phyloP scores from a whole-genome alignment of 2,797 vertebrate genomes.

The Enteromius argenteus region DNA sequence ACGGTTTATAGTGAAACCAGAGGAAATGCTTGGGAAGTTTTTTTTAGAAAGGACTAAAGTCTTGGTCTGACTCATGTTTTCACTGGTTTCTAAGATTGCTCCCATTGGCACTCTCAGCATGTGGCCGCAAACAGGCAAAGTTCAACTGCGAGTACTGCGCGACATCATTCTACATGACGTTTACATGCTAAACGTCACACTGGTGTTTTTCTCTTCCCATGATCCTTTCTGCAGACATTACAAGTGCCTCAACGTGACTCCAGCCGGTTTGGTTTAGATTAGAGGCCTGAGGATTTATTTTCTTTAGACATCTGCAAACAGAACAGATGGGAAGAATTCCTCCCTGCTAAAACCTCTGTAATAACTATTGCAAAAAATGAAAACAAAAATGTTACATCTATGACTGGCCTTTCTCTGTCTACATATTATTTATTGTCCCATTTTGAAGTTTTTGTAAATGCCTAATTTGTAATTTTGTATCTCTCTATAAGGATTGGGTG shows the following conservation, averaged over 20 bases:
- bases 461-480: slow-evolving; percentile 16
- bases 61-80: slow-evolving; percentile 25
- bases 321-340: slow-evolving; percentile 19
- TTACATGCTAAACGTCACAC: not conserved
- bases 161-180: not conserved
- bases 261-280: slow-evolving; percentile 50
- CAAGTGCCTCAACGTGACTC: not conserved
- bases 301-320: slow-evolving; percentile 41
- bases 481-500: slow-evolving; percentile 92
- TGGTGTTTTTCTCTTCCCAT: slow-evolving; percentile 29
- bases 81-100: not conserved
- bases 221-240: not conserved
- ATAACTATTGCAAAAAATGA: slow-evolving; percentile 19
- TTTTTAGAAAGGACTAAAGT: not conserved
- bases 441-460: not conserved
- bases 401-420: not conserved
- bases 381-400: slow-evolving; percentile 11
- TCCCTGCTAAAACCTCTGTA: slow-evolving; percentile 14
- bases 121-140: not conserved
- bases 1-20: not conserved
- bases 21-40: not conserved
- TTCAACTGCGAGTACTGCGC: not conserved
- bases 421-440: not conserved
- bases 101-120: not conserved
- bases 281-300: slow-evolving; percentile 45